These are phyloP conservation scores for Takifugu bimaculatus DNA, from an alignment of 2,113 vertebrate species.

Conservation along the genomic window DNA sequence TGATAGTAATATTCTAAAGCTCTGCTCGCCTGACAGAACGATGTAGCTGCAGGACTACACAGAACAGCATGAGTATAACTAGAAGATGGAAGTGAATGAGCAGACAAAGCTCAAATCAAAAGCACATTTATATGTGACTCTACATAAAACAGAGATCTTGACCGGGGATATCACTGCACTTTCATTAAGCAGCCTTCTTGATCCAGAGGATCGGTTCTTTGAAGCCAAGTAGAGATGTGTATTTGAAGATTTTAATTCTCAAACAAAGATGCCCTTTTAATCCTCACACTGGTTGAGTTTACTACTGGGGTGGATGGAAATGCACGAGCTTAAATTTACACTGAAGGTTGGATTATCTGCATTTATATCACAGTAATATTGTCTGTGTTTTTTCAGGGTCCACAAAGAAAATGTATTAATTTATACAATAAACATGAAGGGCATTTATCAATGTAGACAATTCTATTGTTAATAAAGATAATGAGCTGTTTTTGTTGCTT, in stretches of 20 bases:
- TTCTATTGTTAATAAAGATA: no score
- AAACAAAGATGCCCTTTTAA: not conserved
- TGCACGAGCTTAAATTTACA: slow-evolving; percentile 13
- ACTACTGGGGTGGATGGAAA: not conserved
- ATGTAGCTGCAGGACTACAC: slow-evolving; percentile 32
- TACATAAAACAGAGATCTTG: slow-evolving; percentile 46
- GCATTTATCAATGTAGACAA: no score
- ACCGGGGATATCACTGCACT: slow-evolving; percentile 2
- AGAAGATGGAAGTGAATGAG: slow-evolving; percentile 51
- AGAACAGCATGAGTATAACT: slow-evolving; percentile 26
- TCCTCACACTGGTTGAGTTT: not conserved
- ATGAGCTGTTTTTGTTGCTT: no score
- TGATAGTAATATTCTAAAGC: slow-evolving; percentile 30
- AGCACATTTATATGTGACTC: slow-evolving; percentile 58
- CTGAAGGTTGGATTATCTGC: slow-evolving; percentile 29
- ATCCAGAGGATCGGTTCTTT: not conserved
- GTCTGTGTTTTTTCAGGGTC: not conserved
- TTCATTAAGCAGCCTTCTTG: not conserved
- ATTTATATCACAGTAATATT: slow-evolving; percentile 21
- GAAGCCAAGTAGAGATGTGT: slow-evolving; percentile 1
- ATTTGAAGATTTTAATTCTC: no score
- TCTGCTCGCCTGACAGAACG: slow-evolving; percentile 39
- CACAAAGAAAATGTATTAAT: no score
- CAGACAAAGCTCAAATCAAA: slow-evolving; percentile 61
- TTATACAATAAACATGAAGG: no score